Conservation (phyloP, 2,797 vertebrate genomes). For the Gouania willdenowi region DNA sequence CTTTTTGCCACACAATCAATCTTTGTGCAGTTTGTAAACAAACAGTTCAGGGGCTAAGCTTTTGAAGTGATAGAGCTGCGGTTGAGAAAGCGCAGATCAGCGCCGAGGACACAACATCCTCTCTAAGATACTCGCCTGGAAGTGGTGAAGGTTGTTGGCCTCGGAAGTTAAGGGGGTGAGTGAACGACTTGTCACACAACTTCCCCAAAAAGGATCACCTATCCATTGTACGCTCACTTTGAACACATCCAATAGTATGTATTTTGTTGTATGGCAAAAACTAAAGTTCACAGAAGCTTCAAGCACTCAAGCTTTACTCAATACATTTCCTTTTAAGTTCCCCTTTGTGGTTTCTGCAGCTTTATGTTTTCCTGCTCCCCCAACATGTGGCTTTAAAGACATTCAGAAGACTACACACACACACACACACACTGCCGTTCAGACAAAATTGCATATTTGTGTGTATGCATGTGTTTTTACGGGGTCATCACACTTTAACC, state of each 20-base stretch:
- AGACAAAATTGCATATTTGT: constrained; percentile 17
- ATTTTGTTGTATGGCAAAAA: neutral
- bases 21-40: constrained; percentile 52
- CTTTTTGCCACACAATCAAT: constrained; percentile 54
- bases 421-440: constrained; percentile 38
- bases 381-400: constrained; percentile 12
- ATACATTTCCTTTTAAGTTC: constrained; percentile 19
- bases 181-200: constrained; percentile 73
- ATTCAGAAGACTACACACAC: constrained; percentile 25
- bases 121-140: constrained; percentile 63
- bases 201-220: constrained; percentile 51
- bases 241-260: constrained; percentile 16
- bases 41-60: constrained; percentile 53
- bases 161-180: constrained; percentile 68
- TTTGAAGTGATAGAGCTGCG: constrained; percentile 64
- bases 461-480: constrained; percentile 29
- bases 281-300: no score
- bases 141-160: constrained; percentile 64
- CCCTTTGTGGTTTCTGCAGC: constrained; percentile 24
- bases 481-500: constrained; percentile 36
- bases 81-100: constrained; percentile 70
- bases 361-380: constrained; percentile 23
- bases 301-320: constrained; percentile 7
- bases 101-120: constrained; percentile 64
- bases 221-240: constrained; percentile 28